phyloP scores from a whole-genome alignment of 2,888 invertebrate genomes.

The Zhuqinia jingwanae region DNA sequence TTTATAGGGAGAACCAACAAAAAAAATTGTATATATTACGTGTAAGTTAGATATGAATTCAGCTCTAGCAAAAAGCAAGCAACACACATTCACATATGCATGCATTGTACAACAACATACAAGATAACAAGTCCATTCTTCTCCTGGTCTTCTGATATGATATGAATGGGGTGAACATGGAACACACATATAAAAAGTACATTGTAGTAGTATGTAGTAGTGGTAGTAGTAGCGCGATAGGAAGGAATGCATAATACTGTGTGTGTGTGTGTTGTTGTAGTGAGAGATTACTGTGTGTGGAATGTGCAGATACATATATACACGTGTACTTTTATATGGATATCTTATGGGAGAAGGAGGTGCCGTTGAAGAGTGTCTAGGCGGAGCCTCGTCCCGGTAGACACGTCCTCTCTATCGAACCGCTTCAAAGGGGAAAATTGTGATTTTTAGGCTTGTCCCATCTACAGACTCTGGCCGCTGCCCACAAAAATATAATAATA shows the following conservation, averaged over 20 bases:
- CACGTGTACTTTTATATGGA: constrained; percentile 21
- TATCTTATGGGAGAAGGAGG: constrained; percentile 47
- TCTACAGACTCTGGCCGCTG: constrained; percentile 61
- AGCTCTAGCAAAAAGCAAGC: not conserved
- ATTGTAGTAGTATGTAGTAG: no score
- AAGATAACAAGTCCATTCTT: constrained; percentile 53
- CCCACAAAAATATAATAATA: constrained; percentile 56
- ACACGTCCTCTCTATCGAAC: constrained; percentile 58
- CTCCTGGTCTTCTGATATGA: constrained; percentile 30
- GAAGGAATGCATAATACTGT: not conserved
- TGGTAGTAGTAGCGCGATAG: not conserved
- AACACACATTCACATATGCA: not conserved
- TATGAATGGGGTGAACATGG: constrained; percentile 58
- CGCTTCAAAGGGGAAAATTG: constrained; percentile 62
- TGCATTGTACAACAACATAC: constrained; percentile 7
- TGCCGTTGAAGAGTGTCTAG: constrained; percentile 55
- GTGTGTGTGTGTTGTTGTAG: not conserved
- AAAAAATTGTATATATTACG: constrained; percentile 4
- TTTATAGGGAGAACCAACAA: not conserved
- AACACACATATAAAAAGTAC: not conserved
- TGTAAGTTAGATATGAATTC: not conserved
- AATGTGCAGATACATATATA: constrained; percentile 18
- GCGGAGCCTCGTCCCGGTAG: constrained; percentile 51
- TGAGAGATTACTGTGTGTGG: not conserved
- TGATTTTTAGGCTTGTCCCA: constrained; percentile 64